Conservation (phyloP, 2,797 vertebrate genomes). For the Serranus cabrilla region DNA sequence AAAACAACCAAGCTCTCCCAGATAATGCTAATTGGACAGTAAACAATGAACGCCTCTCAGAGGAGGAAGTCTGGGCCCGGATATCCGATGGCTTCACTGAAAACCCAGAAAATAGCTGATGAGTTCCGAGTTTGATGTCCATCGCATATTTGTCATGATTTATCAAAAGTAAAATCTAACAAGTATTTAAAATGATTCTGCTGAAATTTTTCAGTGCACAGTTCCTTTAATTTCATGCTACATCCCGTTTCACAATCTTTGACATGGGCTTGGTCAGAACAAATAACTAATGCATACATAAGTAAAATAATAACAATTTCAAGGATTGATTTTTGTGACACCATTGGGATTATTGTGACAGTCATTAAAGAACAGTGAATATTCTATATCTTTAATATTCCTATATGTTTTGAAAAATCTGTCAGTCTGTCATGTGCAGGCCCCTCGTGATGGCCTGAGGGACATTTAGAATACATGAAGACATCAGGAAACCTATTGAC, state of each 20-base stretch:
- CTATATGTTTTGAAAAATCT: constrained; percentile 33
- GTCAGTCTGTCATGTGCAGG: constrained; percentile 51
- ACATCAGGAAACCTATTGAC: constrained; percentile 61
- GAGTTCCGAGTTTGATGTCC: too few relatives aligned
- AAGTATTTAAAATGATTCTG: neutral
- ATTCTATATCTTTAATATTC: constrained; percentile 22
- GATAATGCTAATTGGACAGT: too few relatives aligned
- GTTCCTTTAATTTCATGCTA: neutral
- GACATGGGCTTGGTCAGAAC: neutral
- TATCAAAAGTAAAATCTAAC: neutral
- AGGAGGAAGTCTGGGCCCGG: too few relatives aligned
- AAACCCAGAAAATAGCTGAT: too few relatives aligned
- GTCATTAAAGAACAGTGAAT: constrained; percentile 17
- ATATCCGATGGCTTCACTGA: too few relatives aligned
- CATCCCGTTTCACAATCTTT: neutral
- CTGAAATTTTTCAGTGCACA: neutral
- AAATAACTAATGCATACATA: constrained; percentile 1
- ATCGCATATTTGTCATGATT: neutral
- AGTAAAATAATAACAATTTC: neutral
- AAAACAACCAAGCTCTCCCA: too few relatives aligned
- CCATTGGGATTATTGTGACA: constrained; percentile 30
- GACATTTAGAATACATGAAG: constrained; percentile 65
- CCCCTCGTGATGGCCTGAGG: constrained; percentile 72
- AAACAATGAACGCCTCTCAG: too few relatives aligned
- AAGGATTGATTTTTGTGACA: constrained; percentile 6